Evolutionary conservation across 1,140 invertebrate species (phyloP), one percentile per base, ranked within the genome.

Genomic region (Arctopsyche grandis): DNA sequence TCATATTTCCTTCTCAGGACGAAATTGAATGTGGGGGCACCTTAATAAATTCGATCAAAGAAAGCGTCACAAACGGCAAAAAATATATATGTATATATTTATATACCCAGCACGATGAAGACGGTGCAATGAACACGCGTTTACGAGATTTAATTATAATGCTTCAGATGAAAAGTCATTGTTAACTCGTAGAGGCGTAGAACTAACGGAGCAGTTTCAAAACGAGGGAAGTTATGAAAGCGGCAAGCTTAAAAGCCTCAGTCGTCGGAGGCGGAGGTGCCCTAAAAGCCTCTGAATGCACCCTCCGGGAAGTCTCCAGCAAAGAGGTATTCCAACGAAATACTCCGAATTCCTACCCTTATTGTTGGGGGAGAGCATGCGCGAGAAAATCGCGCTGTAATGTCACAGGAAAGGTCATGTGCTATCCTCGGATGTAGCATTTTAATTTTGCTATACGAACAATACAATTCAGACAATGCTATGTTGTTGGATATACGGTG

Each of bases 161-260:
- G 60, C 19, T 71, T 71, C 24, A 14, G 43, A 48, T 38, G 38
- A 12, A 12, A n/a, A 71, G 24, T 71, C 69, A 29, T 69, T 29
- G 66, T 69, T 69, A 21, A 19, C 10, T 24, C 24, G 5, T 56
- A 56, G 14, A 56, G 1, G 14, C 48, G 48, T 12, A 16, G 48
- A 52, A 52, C 12, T 21, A 66, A 12, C 60, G 19, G 19, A 10
- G 44, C 69, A 71, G 69, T 46, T 38, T 44, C 38, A 21, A 44
- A 71, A 71, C 69, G 69, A 71, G 16, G n/a, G 44, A 71, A 71
- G 69, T 71, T 71, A n/a, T 19, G 29, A 46, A 46, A 71, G 69
- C 69, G n/a, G n/a, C 38, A 43, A 43, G 10, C 66, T 24, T 69
- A 69, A 69, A 69, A 69, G 66, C 66, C 66, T 22, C 66, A 21